Evolutionary conservation across 2,113 vertebrate genomes (phyloP).

Genomic region (Apodemus speciosus): DNA sequence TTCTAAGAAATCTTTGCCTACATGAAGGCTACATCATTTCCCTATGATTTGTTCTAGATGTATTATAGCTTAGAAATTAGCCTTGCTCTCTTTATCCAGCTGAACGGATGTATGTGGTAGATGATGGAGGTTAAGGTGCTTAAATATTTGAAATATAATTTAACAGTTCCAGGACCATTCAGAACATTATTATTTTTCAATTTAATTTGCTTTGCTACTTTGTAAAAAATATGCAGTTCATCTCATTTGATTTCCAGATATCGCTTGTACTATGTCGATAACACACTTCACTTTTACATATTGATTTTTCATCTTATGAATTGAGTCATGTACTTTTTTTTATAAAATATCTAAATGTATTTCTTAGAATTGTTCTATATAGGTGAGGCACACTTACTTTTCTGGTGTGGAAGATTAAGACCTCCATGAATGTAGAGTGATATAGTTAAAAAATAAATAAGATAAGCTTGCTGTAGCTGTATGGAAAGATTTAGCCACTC

Average conservation of each 20-base stretch:
- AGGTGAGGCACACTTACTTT: background rate
- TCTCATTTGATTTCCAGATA: background rate
- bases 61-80: background rate
- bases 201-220: background rate
- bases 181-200: background rate
- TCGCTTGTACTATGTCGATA: background rate
- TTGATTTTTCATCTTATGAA: background rate
- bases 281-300: background rate
- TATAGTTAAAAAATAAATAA: background rate
- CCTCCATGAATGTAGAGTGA: background rate
- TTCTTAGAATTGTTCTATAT: background rate
- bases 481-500: rapidly evolving
- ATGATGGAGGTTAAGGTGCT: background rate
- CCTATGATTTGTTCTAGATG: background rate
- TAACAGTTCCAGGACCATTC: background rate
- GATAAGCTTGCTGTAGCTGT: background rate
- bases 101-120: too few relatives aligned
- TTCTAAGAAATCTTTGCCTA: background rate
- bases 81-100: background rate
- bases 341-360: background rate
- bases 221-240: background rate
- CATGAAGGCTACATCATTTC: background rate
- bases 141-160: background rate
- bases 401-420: background rate
- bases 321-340: background rate